Base-by-base conservation (phyloP, 2,888 invertebrate genomes). In the Agrypnus murinus region DNA sequence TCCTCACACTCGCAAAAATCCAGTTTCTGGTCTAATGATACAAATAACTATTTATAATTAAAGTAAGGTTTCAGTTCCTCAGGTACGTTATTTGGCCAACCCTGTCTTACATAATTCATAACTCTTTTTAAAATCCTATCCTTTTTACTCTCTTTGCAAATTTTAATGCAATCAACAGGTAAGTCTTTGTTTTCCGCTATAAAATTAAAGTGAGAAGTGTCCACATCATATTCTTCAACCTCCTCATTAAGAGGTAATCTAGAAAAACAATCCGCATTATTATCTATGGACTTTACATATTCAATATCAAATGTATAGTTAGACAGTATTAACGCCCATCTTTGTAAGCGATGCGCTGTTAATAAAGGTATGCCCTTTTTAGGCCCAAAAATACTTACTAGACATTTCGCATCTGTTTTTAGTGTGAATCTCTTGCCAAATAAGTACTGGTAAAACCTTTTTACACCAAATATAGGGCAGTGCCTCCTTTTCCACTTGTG, bases 361-460 rank as follows among this genome's bases (percentile, higher is more conserved):
- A 40, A 14, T 17, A 48, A 69, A n/a, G 14, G 14, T n/a, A 2
- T 7, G 14, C 14, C 40, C 14, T 40, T 40, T 40, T 40, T n/a
- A 6, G 38, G 1, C 7, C 14, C 40, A 14, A 40, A 40, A 12
- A 40, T 40, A 1, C 10, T 10, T 2, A 40, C 6, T n/a, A 40
- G 14, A 7, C 12, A n/a, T 14, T 12, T 12, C 2, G n/a, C 5
- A 3, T 14, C 40, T n/a, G 40, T 14, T 2, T 14, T 6, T 40
- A 14, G n/a, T 40, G 6, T n/a, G n/a, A n/a, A n/a, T n/a, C n/a
- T n/a, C n/a, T n/a, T n/a, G n/a, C n/a, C n/a, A n/a, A n/a, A 12
- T 1, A 40, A 6, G 5, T 73, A 77, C 43, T 74, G 72, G 12
- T 69, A 10, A 60, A 77, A 77, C 58, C 60, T 70, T n/a, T 59